Base-by-base conservation (phyloP, 2,888 invertebrate species). In the Stenichneumon culpator region DNA sequence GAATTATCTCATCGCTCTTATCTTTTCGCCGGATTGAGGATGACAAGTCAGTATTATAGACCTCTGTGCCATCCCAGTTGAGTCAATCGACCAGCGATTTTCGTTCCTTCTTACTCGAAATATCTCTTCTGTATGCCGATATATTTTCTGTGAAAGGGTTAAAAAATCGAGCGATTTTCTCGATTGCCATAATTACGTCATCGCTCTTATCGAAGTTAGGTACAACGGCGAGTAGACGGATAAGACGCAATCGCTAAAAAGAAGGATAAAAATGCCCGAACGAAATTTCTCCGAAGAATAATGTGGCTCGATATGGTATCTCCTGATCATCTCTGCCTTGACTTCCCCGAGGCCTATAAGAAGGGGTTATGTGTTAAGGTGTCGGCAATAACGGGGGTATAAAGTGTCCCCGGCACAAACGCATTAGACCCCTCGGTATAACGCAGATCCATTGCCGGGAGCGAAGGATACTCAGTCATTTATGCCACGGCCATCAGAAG, bases 381-480 rank as follows among this genome's bases (percentile, higher is more conserved):
- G 80, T 79, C 72, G 75, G 74, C 57, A 82, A 70, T 78, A 82
- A 81, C 28, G 67, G 36, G 68, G 52, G 47, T 70, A 67, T 80
- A 65, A 63, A 60, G 50, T 63, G 14, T 39, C 39, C 57, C 11
- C 67, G 39, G 77, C 72, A 57, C 44, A 19, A 63, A 50, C 54
- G 63, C 57, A 52, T 78, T 63, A 73, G 75, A 77, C 14, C 54
- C 69, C 57, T 25, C 28, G n/a, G 72, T 47, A 79, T 78, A 85
- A 86, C 73, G 69, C 72, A 73, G 85, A 85, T 86, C 85, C 81
- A 85, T 86, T 75, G 69, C 75, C 75, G 72, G 75, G 77, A 74
- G 84, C 79, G 25, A 73, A 70, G 72, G 79, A 79, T 79, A 63
- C 67, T 39, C 70, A 79, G 73, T 84, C 77, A 36, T 77, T 82